Percentiles rank a stretch among this genome's conserved stretches.
These are phyloP conservation scores for Dermochelys coriacea DNA, from an alignment of 2,797 vertebrate species.

Conservation along the genomic window DNA sequence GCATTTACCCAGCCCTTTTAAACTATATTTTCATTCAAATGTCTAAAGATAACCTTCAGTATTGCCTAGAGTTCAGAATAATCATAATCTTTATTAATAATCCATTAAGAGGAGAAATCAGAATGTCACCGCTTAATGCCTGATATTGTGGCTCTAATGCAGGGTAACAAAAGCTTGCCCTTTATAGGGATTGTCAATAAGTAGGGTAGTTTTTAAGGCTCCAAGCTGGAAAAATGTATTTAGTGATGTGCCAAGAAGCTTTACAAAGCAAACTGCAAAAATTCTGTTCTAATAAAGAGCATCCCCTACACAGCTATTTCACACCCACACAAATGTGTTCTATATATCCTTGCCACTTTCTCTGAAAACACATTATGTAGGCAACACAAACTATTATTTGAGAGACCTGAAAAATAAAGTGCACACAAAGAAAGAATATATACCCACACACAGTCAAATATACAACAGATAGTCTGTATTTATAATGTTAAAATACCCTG, in stretches of 20 bases:
- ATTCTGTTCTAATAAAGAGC: slow-evolving; percentile 8
- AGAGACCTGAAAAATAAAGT: neutral
- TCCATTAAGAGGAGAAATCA: neutral
- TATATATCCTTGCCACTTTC: slow-evolving; percentile 7
- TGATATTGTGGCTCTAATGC: neutral
- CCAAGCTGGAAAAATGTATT: neutral
- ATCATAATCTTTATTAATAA: neutral
- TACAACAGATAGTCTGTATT: neutral
- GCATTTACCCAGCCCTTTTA: neutral
- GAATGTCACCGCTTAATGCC: neutral
- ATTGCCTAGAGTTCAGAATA: too few species aligned
- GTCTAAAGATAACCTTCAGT: neutral
- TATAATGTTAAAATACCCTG: neutral
- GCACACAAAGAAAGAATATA: too few species aligned
- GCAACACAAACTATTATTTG: slow-evolving; percentile 30
- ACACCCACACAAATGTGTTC: slow-evolving; percentile 27
- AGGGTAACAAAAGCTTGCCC: neutral
- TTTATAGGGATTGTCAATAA: neutral
- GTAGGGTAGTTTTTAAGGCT: neutral
- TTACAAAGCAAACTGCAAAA: neutral
- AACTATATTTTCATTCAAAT: neutral
- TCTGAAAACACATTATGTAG: slow-evolving; percentile 20
- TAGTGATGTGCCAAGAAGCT: neutral
- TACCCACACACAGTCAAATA: neutral
- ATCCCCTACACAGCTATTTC: neutral